Conservation (phyloP, 53 echinoderm and acorn worm genomes). For the Zoroaster sp. region DNA sequence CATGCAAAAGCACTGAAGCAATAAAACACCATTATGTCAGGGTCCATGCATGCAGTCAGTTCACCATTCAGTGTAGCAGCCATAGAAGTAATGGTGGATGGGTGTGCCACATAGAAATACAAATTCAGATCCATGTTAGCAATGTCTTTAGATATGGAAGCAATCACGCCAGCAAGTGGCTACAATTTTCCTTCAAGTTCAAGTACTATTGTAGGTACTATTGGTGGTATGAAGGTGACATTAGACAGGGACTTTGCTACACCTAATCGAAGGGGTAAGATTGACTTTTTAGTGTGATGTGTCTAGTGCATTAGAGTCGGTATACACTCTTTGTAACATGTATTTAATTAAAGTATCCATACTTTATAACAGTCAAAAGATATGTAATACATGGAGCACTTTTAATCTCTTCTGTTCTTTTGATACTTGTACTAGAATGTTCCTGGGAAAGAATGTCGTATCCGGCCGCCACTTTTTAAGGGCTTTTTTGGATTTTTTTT, state of each 20-base stretch:
- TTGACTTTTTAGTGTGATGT: background rate
- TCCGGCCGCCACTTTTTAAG: too few species aligned
- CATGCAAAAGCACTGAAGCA: background rate
- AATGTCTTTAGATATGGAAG: background rate
- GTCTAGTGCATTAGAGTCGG: background rate
- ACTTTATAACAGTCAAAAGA: too few species aligned
- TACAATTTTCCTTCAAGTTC: background rate
- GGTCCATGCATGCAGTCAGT: background rate
- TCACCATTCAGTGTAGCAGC: background rate
- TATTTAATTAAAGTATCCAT: too few species aligned
- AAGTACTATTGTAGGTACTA: background rate
- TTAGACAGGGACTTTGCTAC: conserved; percentile 14
- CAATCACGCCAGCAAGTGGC: background rate
- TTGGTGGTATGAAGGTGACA: conserved; percentile 7
- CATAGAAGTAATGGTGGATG: background rate
- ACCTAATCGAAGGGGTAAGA: conserved; percentile 29
- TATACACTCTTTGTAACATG: too few species aligned
- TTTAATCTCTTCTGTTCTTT: too few species aligned
- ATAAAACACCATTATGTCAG: background rate
- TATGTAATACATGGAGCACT: too few species aligned
- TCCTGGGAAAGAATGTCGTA: too few species aligned
- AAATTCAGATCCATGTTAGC: background rate
- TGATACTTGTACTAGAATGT: too few species aligned
- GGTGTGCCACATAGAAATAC: background rate
- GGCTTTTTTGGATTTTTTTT: too few species aligned